These are phyloP conservation scores for Oryzias dopingdopingensis DNA, from an alignment of 2,797 vertebrate genomes.

Conservation along the genomic window DNA sequence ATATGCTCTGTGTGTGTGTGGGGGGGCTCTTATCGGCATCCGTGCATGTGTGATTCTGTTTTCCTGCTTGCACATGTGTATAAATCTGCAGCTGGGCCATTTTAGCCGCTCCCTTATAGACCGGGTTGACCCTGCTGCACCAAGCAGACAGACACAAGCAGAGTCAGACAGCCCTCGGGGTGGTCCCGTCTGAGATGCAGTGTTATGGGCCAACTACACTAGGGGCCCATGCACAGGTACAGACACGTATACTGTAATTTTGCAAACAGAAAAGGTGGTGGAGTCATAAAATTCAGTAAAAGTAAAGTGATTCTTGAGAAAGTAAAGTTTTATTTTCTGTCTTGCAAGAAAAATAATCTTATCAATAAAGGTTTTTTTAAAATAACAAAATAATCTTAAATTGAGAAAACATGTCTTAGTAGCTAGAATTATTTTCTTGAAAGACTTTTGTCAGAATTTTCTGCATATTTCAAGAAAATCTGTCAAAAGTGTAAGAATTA, in stretches of 20 bases:
- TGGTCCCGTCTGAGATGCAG: constrained; percentile 72
- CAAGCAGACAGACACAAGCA: constrained; percentile 62
- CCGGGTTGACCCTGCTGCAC: constrained; percentile 67
- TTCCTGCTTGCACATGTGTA: constrained; percentile 11
- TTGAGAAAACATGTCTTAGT: too few relatives aligned
- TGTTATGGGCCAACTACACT: constrained; percentile 64
- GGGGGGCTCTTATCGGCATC: background rate
- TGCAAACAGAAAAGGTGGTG: background rate
- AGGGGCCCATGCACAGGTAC: constrained; percentile 59
- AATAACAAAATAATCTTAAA: too few relatives aligned
- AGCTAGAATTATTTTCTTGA: too few relatives aligned
- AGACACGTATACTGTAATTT: constrained; percentile 61
- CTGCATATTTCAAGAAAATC: too few relatives aligned
- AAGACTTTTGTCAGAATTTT: too few relatives aligned
- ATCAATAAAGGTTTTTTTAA: too few relatives aligned
- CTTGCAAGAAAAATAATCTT: too few relatives aligned
- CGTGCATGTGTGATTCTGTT: constrained; percentile 8
- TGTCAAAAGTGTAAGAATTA: too few relatives aligned
- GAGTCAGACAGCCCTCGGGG: constrained; percentile 73
- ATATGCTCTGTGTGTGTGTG: constrained; percentile 33
- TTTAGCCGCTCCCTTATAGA: constrained; percentile 62
- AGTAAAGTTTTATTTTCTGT: too few relatives aligned
- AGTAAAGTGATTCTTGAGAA: too few relatives aligned
- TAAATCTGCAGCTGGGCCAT: constrained; percentile 46
- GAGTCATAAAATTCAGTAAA: too few relatives aligned